These are phyloP conservation scores for Prochilodus magdalenae DNA, from an alignment of 2,113 vertebrate species.

Conservation along the genomic window DNA sequence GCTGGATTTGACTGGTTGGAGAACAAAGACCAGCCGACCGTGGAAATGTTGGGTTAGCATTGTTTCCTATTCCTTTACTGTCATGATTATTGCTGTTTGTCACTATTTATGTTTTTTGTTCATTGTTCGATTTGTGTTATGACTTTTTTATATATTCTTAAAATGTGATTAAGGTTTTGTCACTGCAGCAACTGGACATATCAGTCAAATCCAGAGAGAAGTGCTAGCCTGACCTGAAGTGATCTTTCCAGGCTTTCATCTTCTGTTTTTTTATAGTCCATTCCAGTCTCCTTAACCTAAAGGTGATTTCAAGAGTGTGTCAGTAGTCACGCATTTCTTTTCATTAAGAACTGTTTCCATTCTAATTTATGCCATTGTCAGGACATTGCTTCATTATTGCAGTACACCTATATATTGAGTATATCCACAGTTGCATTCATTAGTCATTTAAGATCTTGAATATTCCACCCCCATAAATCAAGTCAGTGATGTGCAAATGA, in stretches of 20 bases:
- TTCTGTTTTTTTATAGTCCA: conserved; percentile 64
- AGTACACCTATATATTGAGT: neutral
- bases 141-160: conserved; percentile 66
- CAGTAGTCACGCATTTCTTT: conserved; percentile 26
- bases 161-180: conserved; percentile 69
- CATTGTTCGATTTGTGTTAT: conserved; percentile 61
- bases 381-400: neutral
- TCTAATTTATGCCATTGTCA: neutral
- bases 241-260: conserved; percentile 74
- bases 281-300: conserved; percentile 40
- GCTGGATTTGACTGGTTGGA: conserved; percentile 99
- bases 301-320: neutral
- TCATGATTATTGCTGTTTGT: conserved; percentile 48
- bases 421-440: neutral
- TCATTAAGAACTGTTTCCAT: neutral
- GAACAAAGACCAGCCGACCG: conserved; percentile 98
- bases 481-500: conserved; percentile 41
- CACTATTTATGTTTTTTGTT: conserved; percentile 69
- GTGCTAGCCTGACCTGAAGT: conserved; percentile 94
- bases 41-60: conserved; percentile 97
- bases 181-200: conserved; percentile 68
- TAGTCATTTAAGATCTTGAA: conserved; percentile 8
- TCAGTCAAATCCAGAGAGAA: conserved; percentile 85
- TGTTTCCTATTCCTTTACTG: conserved; percentile 38
- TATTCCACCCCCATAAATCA: conserved; percentile 22